Evolutionary conservation across 2,888 invertebrate genomes (phyloP), one percentile per base, ranked within the genome.

Genomic region (Electrophaes corylata): DNA sequence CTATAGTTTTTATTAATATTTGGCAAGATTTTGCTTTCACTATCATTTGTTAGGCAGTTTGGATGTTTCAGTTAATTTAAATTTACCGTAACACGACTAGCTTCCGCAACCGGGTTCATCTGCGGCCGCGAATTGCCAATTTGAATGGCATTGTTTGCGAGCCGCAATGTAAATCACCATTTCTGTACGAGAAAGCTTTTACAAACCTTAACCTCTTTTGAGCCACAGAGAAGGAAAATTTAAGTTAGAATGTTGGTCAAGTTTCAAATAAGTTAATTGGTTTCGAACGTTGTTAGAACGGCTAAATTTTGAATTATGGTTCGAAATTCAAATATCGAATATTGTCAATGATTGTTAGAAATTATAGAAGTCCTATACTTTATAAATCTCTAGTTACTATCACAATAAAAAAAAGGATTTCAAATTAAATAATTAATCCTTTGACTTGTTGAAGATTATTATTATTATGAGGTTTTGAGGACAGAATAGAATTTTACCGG

Each of bases 101-200:
- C 87, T 88, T 85, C 88, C 86, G 87, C 81, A 74, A 75, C 81
- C 66, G 72, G 62, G 68, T 73, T 70, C 60, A 70, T 69, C 68
- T 81, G 81, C 71, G 77, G 75, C 78, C 64, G 71, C 71, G 70
- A 67, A 70, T 73, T 75, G 77, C 76, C 76, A 80, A 78, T 78
- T 73, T 71, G 75, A 80, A 81, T 80, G 78, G 83, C 78, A 87
- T 91, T 91, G 88, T 88, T 83, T 82, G 79, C 67, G 78, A 72
- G 87, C 90, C 91, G 73, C 91, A 89, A 83, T 81, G 88, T 90
- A 91, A 91, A 91, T 91, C 90, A 91, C 69, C 71, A 66, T 65
- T 52, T 71, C 67, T 71, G 67, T 67, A 67, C 67, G 75, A 68
- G 73, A 79, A 79, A 77, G 78, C 76, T 76, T 74, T 72, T 72